Evolutionary conservation across 2,888 invertebrate genomes (phyloP).

Genomic region (Lydus trimaculatus): DNA sequence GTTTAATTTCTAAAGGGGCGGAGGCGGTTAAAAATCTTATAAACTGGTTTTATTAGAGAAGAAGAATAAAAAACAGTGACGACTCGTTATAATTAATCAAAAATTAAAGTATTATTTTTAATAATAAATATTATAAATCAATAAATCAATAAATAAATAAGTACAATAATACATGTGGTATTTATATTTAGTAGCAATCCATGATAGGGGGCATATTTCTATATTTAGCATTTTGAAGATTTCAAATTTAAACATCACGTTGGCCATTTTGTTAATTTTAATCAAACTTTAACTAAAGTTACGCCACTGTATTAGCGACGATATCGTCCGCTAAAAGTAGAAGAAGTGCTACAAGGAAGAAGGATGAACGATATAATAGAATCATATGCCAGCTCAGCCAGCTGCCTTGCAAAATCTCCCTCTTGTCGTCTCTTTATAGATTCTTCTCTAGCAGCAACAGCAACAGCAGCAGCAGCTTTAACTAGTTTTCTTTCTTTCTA

Average conservation of each 20-base stretch:
- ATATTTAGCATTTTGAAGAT: too few relatives aligned
- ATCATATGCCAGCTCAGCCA: constrained; percentile 53
- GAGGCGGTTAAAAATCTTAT: constrained; percentile 58
- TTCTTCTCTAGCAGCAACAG: too few relatives aligned
- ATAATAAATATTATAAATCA: too few relatives aligned
- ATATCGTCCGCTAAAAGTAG: neutral
- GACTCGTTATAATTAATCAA: constrained; percentile 10
- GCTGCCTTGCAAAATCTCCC: constrained; percentile 51
- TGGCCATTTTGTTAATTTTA: neutral
- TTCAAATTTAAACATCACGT: neutral
- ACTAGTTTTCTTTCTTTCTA: constrained; percentile 3
- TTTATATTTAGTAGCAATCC: too few relatives aligned
- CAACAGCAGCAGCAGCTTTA: too few relatives aligned
- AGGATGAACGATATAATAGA: constrained; percentile 9
- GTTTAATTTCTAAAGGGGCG: constrained; percentile 57
- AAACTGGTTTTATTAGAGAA: constrained; percentile 45
- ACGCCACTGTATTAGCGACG: neutral
- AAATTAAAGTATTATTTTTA: too few relatives aligned
- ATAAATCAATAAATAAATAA: too few relatives aligned
- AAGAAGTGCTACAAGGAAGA: neutral
- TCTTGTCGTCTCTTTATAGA: constrained; percentile 37
- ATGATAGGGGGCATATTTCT: too few relatives aligned
- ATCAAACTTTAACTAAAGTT: neutral
- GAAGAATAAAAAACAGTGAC: constrained; percentile 22
- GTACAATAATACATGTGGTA: too few relatives aligned